Evolutionary conservation across 2,113 vertebrate species (phyloP).

Genomic region (Lanius collurio): DNA sequence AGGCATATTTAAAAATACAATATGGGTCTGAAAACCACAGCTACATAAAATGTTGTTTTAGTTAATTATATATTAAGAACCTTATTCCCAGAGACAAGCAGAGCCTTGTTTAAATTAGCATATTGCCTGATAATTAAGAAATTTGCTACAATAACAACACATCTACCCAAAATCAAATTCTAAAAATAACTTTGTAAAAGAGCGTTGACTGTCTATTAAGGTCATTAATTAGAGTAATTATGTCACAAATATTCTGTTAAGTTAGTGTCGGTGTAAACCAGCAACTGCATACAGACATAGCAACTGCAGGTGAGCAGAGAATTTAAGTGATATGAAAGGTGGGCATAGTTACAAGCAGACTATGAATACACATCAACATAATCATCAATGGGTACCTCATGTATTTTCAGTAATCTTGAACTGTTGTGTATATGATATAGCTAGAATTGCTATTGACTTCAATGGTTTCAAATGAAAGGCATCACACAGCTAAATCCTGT

Average conservation of each 20-base stretch:
- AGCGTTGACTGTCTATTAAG: background rate
- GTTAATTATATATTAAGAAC: background rate
- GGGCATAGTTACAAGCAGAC: background rate
- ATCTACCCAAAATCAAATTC: background rate
- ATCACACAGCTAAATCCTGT: background rate
- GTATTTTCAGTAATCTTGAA: background rate
- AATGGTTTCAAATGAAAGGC: background rate
- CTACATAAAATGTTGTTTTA: background rate
- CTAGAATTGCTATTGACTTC: background rate
- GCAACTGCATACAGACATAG: background rate
- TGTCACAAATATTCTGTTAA: background rate
- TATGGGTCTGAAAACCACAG: background rate
- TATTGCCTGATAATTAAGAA: background rate
- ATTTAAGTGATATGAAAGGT: background rate
- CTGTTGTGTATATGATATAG: background rate
- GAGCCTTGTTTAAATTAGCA: background rate
- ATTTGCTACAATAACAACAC: background rate
- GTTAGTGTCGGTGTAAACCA: background rate
- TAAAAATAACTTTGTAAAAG: background rate
- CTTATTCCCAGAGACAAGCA: background rate
- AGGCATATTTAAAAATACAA: background rate
- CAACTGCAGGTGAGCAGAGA: background rate
- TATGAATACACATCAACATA: background rate
- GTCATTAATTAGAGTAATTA: background rate
- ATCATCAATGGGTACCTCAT: background rate